phyloP scores from a whole-genome alignment of 2,797 vertebrate genomes.

The Cossypha polioptera region DNA sequence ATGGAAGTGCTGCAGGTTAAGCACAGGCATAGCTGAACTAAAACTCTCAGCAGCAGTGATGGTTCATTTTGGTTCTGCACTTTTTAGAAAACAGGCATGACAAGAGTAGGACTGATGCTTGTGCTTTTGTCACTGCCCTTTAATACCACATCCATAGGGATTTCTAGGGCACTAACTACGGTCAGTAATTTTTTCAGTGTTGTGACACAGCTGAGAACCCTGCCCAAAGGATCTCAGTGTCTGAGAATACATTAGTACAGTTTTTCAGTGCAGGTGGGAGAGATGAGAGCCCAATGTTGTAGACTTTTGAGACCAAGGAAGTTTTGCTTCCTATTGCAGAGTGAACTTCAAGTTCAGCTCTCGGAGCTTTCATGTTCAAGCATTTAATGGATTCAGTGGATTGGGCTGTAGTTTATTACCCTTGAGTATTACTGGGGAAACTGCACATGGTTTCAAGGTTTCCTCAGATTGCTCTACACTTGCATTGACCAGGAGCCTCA shows the following conservation, averaged over 20 bases:
- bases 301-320: not conserved
- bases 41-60: not conserved
- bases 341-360: not conserved
- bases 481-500: not conserved
- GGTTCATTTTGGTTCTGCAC: not conserved
- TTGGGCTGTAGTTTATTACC: not conserved
- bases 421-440: not conserved
- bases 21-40: not conserved
- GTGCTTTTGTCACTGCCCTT: not conserved
- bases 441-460: not conserved
- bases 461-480: not conserved
- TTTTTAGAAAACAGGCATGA: not conserved
- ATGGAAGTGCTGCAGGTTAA: slow-evolving; percentile 28
- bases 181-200: not conserved
- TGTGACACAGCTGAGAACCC: not conserved
- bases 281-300: not conserved
- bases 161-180: not conserved
- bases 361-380: not conserved
- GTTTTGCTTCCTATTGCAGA: not conserved
- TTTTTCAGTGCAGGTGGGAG: not conserved
- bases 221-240: not conserved
- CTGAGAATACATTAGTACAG: not conserved
- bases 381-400: not conserved
- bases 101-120: not conserved
- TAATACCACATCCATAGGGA: not conserved